These are phyloP conservation scores for Thamnophis elegans DNA, from an alignment of 2,797 vertebrate genomes.

Conservation along the genomic window DNA sequence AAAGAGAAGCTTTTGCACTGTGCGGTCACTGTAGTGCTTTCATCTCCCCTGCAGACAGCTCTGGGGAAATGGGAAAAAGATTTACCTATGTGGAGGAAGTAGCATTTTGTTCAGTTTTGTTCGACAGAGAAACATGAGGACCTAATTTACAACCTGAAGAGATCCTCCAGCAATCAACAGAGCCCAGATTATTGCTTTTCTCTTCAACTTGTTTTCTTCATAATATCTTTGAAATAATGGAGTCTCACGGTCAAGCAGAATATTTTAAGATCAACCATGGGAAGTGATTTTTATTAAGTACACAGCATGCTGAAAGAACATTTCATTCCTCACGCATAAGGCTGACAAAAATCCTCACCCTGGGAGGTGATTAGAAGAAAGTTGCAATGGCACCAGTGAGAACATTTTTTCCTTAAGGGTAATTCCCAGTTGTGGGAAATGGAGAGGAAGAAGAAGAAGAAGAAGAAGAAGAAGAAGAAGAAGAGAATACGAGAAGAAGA, in stretches of 20 bases:
- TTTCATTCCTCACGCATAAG: not conserved
- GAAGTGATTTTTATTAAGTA: not conserved
- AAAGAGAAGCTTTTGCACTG: not conserved
- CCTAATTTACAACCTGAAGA: slow-evolving; percentile 1
- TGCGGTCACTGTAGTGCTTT: not conserved
- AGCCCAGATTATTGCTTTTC: not conserved
- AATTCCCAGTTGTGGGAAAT: not conserved
- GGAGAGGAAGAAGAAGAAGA: too few species aligned
- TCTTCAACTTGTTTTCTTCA: not conserved
- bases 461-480: too few species aligned
- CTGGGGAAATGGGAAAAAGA: not conserved
- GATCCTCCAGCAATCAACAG: not conserved
- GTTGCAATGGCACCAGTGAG: not conserved
- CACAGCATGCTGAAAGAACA: not conserved
- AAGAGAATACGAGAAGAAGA: too few species aligned
- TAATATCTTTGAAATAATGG: not conserved
- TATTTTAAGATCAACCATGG: not conserved
- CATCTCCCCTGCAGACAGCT: not conserved
- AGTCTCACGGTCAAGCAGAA: not conserved
- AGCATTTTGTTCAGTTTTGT: not conserved
- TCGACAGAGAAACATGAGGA: not conserved
- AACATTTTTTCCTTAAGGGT: not conserved
- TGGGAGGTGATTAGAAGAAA: not conserved
- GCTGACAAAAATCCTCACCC: not conserved
- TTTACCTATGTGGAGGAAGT: not conserved